These are phyloP conservation scores for Eupithecia subumbrata DNA, from an alignment of 2,888 invertebrate species.

Conservation along the genomic window DNA sequence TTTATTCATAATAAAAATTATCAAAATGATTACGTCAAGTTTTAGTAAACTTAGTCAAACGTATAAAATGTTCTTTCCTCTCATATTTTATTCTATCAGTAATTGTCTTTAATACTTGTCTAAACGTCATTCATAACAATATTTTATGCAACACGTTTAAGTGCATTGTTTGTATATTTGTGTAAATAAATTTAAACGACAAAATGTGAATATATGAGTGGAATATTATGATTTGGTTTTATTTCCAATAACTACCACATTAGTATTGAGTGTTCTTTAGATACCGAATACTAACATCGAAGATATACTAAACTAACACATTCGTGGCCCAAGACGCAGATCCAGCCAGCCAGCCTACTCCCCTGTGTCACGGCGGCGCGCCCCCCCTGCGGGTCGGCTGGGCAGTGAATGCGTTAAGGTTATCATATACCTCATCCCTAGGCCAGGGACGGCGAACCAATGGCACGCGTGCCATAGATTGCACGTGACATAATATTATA, in stretches of 20 bases:
- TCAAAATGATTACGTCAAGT: slow-evolving; percentile 7
- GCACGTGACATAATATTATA: too few species aligned
- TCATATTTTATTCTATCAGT: background rate
- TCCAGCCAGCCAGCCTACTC: too few species aligned
- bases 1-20: background rate
- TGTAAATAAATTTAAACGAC: slow-evolving; percentile 70
- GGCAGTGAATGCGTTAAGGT: too few species aligned
- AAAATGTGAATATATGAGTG: slow-evolving; percentile 81
- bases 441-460: too few species aligned
- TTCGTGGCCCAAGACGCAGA: too few species aligned
- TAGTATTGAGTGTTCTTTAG: background rate
- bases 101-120: background rate
- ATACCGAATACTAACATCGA: background rate
- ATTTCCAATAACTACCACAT: background rate
- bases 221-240: slow-evolving; percentile 58
- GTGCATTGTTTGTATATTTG: slow-evolving; percentile 65
- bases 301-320: too few species aligned
- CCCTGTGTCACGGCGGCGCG: too few species aligned
- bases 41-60: background rate
- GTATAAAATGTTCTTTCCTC: background rate
- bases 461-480: too few species aligned
- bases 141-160: slow-evolving; percentile 15
- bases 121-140: background rate
- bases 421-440: background rate
- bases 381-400: too few species aligned